Evolutionary conservation across 2,888 invertebrate species (phyloP).

Genomic region (Epirrita christyi): DNA sequence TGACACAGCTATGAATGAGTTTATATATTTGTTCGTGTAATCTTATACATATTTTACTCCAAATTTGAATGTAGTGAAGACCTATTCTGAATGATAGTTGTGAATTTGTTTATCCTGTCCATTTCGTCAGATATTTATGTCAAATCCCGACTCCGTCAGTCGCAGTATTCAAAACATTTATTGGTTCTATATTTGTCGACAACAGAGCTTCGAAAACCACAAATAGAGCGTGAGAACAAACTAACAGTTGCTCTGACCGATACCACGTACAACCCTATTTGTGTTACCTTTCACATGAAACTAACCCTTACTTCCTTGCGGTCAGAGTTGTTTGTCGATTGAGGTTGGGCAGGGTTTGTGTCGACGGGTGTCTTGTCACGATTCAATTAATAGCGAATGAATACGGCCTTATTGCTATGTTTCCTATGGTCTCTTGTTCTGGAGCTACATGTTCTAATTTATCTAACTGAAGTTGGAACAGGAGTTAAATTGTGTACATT

Average conservation of each 20-base stretch:
- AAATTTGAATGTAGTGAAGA: too few relatives aligned
- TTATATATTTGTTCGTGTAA: too few relatives aligned
- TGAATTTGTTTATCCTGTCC: neutral
- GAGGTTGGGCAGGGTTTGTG: conserved; percentile 32
- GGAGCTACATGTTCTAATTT: conserved; percentile 13
- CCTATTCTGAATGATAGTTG: too few relatives aligned
- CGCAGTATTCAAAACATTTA: conserved; percentile 51
- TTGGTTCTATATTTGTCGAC: conserved; percentile 52
- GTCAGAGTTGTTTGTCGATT: conserved; percentile 42
- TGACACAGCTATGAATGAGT: too few relatives aligned
- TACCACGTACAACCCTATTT: conserved; percentile 49
- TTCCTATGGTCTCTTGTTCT: conserved; percentile 48
- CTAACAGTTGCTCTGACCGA: conserved; percentile 58
- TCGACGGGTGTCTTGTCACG: conserved; percentile 56
- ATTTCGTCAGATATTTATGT: neutral
- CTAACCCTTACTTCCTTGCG: conserved; percentile 43
- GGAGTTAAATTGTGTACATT: too few relatives aligned
- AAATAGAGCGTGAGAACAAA: conserved; percentile 70
- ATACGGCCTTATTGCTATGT: conserved; percentile 53
- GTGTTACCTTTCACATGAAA: conserved; percentile 33
- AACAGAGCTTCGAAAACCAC: conserved; percentile 56
- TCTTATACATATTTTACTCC: too few relatives aligned
- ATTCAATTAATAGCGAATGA: conserved; percentile 68
- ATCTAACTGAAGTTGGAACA: neutral
- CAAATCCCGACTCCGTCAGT: neutral